Conservation (phyloP, 2,113 vertebrate genomes). For the Otocyon megalotis region DNA sequence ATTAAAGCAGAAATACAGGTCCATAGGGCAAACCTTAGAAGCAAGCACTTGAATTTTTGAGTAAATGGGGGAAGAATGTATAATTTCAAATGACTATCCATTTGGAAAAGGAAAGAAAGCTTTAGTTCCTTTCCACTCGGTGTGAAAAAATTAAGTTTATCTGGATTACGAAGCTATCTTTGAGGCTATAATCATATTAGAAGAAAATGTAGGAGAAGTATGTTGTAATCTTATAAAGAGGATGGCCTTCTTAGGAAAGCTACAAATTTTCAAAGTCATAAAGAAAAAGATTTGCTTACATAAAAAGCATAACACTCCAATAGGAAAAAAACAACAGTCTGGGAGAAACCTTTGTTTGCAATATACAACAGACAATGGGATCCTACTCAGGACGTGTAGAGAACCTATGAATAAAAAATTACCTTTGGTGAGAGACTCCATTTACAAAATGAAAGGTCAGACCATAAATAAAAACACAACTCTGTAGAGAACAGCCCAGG, state of each 20-base stretch:
- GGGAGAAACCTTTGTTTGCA: not conserved
- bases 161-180: conserved; percentile 21
- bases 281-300: not conserved
- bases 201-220: not conserved
- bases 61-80: not conserved
- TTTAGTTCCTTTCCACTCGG: not conserved
- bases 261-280: conserved; percentile 9
- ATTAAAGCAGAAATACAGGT: not conserved
- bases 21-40: not conserved
- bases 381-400: not conserved
- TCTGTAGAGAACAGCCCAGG: not conserved
- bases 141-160: conserved; percentile 9
- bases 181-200: not conserved
- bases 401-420: conserved; percentile 47
- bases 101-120: conserved; percentile 38
- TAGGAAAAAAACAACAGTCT: conserved; percentile 46
- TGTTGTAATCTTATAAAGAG: conserved; percentile 2
- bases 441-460: not conserved
- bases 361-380: not conserved
- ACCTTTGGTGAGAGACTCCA: not conserved
- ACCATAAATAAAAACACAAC: conserved; percentile 2
- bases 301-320: not conserved
- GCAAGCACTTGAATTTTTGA: not conserved
- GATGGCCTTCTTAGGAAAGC: not conserved
- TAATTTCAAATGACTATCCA: not conserved